phyloP scores from a whole-genome alignment of 53 echinoderm and acorn worm species.

The Zoroaster sp. region DNA sequence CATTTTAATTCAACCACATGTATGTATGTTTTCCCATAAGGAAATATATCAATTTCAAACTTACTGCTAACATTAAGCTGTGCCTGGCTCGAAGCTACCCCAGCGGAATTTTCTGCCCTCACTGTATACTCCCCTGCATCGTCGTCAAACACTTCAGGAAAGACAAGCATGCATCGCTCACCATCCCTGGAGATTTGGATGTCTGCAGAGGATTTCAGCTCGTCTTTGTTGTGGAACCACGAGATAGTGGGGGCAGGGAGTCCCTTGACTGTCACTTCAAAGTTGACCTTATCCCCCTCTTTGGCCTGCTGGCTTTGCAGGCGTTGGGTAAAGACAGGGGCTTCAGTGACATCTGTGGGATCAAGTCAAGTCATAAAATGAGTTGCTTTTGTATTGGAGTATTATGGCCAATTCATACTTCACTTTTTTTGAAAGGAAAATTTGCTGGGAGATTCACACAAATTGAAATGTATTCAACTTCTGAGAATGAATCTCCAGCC shows the following conservation, averaged over 20 bases:
- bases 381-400: background rate
- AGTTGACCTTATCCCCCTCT: slow-evolving; percentile 83
- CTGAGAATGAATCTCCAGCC: too few relatives aligned
- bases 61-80: slow-evolving; percentile 85
- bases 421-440: background rate
- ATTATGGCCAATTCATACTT: background rate
- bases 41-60: too few relatives aligned
- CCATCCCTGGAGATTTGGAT: slow-evolving; percentile 79
- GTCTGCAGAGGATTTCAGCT: slow-evolving; percentile 83
- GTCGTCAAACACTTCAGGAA: slow-evolving; percentile 96
- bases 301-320: slow-evolving; percentile 80
- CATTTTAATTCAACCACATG: too few relatives aligned
- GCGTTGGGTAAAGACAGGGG: slow-evolving; percentile 88
- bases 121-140: slow-evolving; percentile 93
- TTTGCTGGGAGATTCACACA: background rate
- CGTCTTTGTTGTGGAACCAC: slow-evolving; percentile 93
- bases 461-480: too few relatives aligned
- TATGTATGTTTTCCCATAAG: too few relatives aligned
- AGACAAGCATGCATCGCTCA: slow-evolving; percentile 65
- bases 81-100: slow-evolving; percentile 80
- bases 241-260: slow-evolving; percentile 72
- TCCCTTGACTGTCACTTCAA: slow-evolving; percentile 77
- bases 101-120: slow-evolving; percentile 88
- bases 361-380: background rate
- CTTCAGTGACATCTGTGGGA: slow-evolving; percentile 66